phyloP scores from a whole-genome alignment of 2,888 invertebrate species.

The Timema podura region DNA sequence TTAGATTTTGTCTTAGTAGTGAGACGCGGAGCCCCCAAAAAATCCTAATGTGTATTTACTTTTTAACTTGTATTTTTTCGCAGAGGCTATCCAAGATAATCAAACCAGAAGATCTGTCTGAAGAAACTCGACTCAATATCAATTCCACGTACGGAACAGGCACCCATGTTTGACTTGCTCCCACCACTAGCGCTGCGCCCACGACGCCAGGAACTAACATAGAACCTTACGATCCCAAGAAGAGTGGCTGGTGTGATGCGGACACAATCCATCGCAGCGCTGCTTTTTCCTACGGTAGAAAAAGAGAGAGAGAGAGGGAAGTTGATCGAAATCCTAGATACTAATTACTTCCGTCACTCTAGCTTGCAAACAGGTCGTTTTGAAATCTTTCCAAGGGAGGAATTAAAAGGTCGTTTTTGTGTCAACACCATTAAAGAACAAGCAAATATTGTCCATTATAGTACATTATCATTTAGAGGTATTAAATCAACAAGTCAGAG shows the following conservation, averaged over 20 bases:
- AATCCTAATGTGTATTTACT: too few species aligned
- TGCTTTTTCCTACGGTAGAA: background rate
- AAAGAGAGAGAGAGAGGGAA: too few species aligned
- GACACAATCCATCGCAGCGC: background rate
- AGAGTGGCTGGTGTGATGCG: conserved; percentile 29
- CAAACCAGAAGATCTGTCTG: conserved; percentile 47
- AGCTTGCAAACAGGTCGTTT: too few species aligned
- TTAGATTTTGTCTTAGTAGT: too few species aligned
- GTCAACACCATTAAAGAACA: too few species aligned
- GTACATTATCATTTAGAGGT: too few species aligned
- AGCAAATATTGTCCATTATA: too few species aligned
- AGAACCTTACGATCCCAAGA: conserved; percentile 18
- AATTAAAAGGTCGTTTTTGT: too few species aligned
- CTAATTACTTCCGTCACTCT: too few species aligned
- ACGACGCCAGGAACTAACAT: conserved; percentile 7
- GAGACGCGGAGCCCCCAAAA: background rate
- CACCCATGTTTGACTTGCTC: conserved; percentile 51
- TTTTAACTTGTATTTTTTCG: conserved; percentile 30
- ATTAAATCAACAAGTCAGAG: too few species aligned
- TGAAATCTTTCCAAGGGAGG: too few species aligned
- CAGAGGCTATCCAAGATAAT: conserved; percentile 51
- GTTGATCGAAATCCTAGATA: too few species aligned
- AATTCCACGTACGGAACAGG: conserved; percentile 48
- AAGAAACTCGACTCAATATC: conserved; percentile 43
- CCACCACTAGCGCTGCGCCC: conserved; percentile 9